phyloP scores from a whole-genome alignment of 2,113 vertebrate genomes.

The Elephas maximus region DNA sequence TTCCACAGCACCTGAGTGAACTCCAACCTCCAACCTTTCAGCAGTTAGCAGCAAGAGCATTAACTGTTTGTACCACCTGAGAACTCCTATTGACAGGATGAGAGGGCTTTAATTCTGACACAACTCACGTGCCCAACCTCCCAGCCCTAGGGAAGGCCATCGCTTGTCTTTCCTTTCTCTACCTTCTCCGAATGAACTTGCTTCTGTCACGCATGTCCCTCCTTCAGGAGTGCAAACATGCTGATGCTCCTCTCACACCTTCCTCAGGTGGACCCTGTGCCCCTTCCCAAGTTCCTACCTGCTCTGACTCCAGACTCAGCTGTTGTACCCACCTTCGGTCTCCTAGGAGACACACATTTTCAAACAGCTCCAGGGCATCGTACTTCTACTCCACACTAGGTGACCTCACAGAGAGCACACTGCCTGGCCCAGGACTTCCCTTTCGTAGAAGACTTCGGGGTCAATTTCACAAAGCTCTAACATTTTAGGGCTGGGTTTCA shows the following conservation, averaged over 20 bases:
- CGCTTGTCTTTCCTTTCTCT: background rate
- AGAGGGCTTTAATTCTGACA: background rate
- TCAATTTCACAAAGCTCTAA: background rate
- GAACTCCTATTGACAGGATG: background rate
- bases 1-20: background rate
- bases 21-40: background rate
- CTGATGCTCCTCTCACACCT: background rate
- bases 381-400: background rate
- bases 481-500: background rate
- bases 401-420: background rate
- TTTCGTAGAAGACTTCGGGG: background rate
- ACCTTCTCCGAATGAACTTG: background rate
- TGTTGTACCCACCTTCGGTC: background rate
- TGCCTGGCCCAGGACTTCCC: background rate
- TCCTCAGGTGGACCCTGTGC: background rate
- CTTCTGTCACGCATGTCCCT: background rate
- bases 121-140: background rate
- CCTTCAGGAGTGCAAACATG: background rate
- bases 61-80: no score
- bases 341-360: background rate
- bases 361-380: background rate
- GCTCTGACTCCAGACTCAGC: background rate
- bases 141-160: background rate
- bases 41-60: background rate
- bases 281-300: background rate